Base-by-base conservation (phyloP, 2,797 vertebrate species). In the Diceros bicornis region DNA sequence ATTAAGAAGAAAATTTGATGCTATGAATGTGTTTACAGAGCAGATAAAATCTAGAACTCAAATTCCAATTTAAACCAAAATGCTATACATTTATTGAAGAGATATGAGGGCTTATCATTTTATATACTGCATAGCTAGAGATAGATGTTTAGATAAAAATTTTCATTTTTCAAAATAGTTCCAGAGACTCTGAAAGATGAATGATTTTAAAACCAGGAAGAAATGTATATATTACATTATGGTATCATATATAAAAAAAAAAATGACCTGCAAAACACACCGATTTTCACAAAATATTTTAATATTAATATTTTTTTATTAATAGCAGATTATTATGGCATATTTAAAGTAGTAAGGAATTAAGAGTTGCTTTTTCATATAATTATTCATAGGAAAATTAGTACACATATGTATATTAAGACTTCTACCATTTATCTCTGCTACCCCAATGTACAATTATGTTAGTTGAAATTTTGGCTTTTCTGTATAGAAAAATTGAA, bases 71-170 rank as follows among this genome's bases (percentile, higher is more conserved):
- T 50, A 55, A 68, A 88, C 2, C 12, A 68, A 41, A 27, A 44
- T 84, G 18, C 83, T 85, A 52, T 64, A 11, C 77, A 82, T 95
- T 94, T n/a, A 41, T 25, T 97, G 4, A 69, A 85, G 25, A 97
- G 79, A 81, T 96, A 37, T 96, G 81, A 98, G 97, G 89, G 72
- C 71, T 89, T 98, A 3, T 29, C 97, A 96, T 98, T 79, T 82
- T 69, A 81, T 59, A 91, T 81, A 4, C 14, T 57, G 55, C 6
- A 55, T 47, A 50, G 37, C 20, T 61, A 59, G 1, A 52, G 17
- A 29, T 52, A 64, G n/a, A 66, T 81, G 41, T 11, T 29, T 52
- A 50, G 1, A 23, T 32, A 74, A 13, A 62, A 95, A 44, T 88
- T 62, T 96, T 96, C 20, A 89, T 91, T 50, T 59, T 69, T 78